These are phyloP conservation scores for Thecocarcelia acutangulata DNA, from an alignment of 2,888 invertebrate species.

Conservation along the genomic window DNA sequence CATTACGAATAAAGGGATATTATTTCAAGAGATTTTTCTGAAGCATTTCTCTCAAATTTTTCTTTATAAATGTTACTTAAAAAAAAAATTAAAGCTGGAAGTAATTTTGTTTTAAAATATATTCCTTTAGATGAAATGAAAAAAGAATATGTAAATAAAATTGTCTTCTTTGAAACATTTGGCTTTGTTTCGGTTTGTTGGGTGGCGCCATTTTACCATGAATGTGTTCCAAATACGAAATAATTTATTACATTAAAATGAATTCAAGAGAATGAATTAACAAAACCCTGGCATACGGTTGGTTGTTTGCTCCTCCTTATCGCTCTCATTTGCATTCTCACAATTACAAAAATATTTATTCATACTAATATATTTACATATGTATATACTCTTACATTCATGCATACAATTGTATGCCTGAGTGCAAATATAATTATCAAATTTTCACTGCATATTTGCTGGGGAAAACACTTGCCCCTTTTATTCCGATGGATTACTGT, in stretches of 20 bases:
- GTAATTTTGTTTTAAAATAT: too few relatives aligned
- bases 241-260: slow-evolving; percentile 42
- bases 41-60: too few relatives aligned
- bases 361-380: too few relatives aligned
- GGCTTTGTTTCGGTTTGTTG: neutral
- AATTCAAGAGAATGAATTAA: slow-evolving; percentile 28
- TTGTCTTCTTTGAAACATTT: neutral
- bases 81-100: too few relatives aligned
- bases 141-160: too few relatives aligned
- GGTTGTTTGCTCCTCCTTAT: neutral
- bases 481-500: neutral
- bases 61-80: too few relatives aligned
- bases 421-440: slow-evolving; percentile 14
- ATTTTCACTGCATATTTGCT: slow-evolving; percentile 19
- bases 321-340: too few relatives aligned
- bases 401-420: neutral
- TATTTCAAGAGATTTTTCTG: too few relatives aligned
- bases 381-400: neutral
- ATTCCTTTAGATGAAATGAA: too few relatives aligned
- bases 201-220: neutral
- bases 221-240: neutral
- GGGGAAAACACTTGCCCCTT: slow-evolving; percentile 4
- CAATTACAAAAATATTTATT: too few relatives aligned
- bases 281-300: neutral
- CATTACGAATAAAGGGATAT: too few relatives aligned